Evolutionary conservation across 92 coral and sea anemone species (phyloP).

Genomic region (Phenganax subtilis): DNA sequence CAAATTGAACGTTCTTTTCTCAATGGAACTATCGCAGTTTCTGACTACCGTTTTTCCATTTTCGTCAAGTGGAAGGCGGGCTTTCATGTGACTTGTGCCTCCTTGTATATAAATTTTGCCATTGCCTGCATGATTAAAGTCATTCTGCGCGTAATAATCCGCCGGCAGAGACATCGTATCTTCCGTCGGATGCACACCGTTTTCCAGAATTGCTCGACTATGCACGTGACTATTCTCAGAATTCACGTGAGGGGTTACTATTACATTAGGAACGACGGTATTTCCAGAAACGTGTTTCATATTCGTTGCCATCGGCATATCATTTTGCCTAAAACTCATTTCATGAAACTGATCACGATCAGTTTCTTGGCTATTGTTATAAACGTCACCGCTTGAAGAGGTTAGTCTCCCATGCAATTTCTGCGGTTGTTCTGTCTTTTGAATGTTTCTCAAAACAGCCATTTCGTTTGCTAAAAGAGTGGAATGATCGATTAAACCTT

Average conservation of each 20-base stretch:
- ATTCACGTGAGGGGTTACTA: neutral
- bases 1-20: conserved; percentile 13
- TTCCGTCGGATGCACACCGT: neutral
- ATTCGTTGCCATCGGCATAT: neutral
- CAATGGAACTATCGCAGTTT: neutral
- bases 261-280: neutral
- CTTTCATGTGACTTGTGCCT: neutral
- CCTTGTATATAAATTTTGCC: neutral
- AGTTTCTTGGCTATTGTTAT: neutral
- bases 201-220: neutral
- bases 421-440: conserved; percentile 3
- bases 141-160: no score
- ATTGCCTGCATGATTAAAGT: neutral
- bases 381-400: neutral
- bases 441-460: conserved; percentile 3
- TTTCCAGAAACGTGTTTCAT: neutral
- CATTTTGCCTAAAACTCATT: neutral
- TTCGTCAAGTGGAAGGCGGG: no score
- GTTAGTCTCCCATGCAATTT: neutral
- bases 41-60: no score
- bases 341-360: neutral
- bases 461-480: neutral
- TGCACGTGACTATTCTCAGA: neutral
- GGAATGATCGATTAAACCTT: neutral
- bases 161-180: no score